These are phyloP conservation scores for Drosophila pectinifera DNA, from an alignment of 1,140 invertebrate genomes.

Conservation along the genomic window DNA sequence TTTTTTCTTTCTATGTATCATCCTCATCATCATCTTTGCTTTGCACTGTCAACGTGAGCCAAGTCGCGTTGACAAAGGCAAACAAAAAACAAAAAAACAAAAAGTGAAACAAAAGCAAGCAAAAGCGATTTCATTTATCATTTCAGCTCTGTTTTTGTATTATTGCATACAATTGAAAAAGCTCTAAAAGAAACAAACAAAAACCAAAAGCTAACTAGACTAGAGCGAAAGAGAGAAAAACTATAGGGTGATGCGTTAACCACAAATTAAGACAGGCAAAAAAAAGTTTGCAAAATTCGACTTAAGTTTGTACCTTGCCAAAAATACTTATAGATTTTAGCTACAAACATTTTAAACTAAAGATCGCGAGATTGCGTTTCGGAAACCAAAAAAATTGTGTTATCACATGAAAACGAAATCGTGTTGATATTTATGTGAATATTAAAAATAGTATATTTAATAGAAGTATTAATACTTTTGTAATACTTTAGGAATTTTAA, in stretches of 20 bases:
- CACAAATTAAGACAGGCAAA: not conserved
- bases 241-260: not conserved
- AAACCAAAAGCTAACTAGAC: not conserved
- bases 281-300: not conserved
- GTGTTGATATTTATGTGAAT: not conserved
- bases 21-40: conserved; percentile 13
- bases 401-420: not conserved
- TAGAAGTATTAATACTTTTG: too few relatives aligned
- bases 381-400: not conserved
- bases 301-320: too few relatives aligned
- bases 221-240: not conserved
- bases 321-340: conserved; percentile 2
- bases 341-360: conserved; percentile 9
- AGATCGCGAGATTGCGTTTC: conserved; percentile 14
- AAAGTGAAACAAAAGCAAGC: conserved; percentile 5
- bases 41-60: conserved; percentile 22
- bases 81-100: conserved; percentile 6
- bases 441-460: too few relatives aligned
- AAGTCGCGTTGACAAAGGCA: conserved; percentile 26
- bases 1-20: conserved; percentile 2
- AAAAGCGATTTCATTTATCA: conserved; percentile 27
- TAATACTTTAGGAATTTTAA: too few relatives aligned
- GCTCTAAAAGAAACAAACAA: not conserved
- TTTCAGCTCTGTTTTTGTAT: conserved; percentile 17
- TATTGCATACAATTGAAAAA: conserved; percentile 25